Conservation (phyloP, 2,888 invertebrate species). For the Leptogaster cylindrica region DNA sequence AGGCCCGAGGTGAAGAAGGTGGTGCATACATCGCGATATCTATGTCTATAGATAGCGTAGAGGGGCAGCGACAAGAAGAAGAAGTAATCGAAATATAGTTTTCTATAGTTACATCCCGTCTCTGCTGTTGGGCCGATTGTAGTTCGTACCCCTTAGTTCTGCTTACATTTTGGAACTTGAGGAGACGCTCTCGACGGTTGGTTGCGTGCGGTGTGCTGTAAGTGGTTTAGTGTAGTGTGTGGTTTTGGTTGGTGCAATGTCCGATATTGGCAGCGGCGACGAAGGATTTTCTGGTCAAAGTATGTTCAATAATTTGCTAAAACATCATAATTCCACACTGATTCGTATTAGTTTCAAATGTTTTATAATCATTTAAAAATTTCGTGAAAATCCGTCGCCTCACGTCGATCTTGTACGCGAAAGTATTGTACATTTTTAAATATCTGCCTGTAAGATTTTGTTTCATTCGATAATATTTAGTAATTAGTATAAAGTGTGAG, state of each 20-base stretch:
- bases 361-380: background rate
- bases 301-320: slow-evolving; percentile 64
- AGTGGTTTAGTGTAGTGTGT: slow-evolving; percentile 46
- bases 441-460: background rate
- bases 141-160: background rate
- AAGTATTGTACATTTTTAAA: background rate
- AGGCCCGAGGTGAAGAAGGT: background rate
- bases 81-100: background rate
- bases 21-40: background rate
- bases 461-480: no score
- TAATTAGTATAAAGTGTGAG: no score
- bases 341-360: background rate
- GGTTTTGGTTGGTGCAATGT: slow-evolving; percentile 67
- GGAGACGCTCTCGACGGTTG: background rate
- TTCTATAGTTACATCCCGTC: background rate
- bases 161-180: background rate
- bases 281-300: slow-evolving; percentile 80
- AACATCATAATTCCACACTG: background rate
- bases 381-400: background rate
- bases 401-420: background rate
- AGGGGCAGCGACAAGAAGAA: background rate
- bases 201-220: slow-evolving; percentile 37
- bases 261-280: slow-evolving; percentile 81
- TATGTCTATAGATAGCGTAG: background rate
- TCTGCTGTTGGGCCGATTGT: background rate